Evolutionary conservation across 2,113 vertebrate genomes (phyloP).

Genomic region (Craseonycteris thonglongyai): DNA sequence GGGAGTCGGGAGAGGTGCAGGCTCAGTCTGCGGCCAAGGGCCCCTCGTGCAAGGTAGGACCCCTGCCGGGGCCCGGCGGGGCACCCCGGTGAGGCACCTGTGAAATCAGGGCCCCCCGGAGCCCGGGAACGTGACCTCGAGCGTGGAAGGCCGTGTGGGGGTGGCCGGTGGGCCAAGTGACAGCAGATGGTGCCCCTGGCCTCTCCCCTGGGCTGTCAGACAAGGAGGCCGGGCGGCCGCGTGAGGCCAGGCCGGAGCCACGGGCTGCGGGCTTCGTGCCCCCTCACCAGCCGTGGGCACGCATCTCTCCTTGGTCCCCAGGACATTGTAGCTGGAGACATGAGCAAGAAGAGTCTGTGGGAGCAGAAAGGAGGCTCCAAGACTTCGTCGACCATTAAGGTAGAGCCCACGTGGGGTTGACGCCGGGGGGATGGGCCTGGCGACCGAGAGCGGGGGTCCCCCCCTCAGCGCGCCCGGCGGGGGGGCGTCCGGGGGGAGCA

Average conservation of each 20-base stretch:
- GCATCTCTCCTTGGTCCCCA: slow-evolving; percentile 48
- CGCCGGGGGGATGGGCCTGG: rapidly evolving
- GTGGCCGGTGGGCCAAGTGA: background rate
- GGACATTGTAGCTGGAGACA: slow-evolving; percentile 91
- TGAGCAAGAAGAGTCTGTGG: slow-evolving; percentile 94
- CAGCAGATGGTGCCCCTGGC: rapidly evolving
- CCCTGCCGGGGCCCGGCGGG: rapidly evolving
- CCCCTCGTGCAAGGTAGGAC: slow-evolving; percentile 81
- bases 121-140: rapidly evolving
- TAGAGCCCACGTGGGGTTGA: background rate
- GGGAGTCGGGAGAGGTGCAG: slow-evolving; percentile 90
- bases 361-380: slow-evolving; percentile 83
- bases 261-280: background rate
- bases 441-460: rapidly evolving
- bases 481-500: background rate
- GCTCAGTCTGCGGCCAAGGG: slow-evolving; percentile 74
- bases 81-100: rapidly evolving
- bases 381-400: slow-evolving; percentile 66
- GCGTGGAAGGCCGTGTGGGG: rapidly evolving
- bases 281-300: rapidly evolving
- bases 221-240: rapidly evolving
- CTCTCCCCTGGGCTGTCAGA: background rate
- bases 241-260: background rate
- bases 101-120: rapidly evolving
- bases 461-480: rapidly evolving